phyloP scores from a whole-genome alignment of 37 sponge, comb jelly and placozoan species.

The Hexactinellida sp. region DNA sequence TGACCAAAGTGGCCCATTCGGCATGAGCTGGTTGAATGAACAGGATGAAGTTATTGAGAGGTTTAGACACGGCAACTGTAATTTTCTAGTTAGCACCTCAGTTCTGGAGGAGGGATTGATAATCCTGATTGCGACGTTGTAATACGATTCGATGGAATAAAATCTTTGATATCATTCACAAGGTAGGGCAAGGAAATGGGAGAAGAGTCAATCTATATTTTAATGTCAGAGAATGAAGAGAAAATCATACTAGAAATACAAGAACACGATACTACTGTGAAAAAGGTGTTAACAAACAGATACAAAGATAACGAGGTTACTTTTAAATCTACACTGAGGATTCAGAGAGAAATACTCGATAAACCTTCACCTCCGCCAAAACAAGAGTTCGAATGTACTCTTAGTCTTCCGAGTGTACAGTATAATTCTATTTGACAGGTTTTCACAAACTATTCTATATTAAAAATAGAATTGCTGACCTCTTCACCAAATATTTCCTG shows the following conservation, averaged over 20 bases:
- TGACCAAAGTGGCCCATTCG: background rate
- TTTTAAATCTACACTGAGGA: background rate
- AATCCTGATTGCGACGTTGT: slow-evolving; percentile 53
- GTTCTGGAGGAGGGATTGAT: slow-evolving; percentile 59
- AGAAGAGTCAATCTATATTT: slow-evolving; percentile 30
- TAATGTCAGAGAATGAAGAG: background rate
- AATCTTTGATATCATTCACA: slow-evolving; percentile 42
- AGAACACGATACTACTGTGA: background rate
- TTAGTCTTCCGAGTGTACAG: background rate
- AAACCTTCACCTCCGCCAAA: too few relatives aligned
- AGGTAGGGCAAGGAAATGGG: slow-evolving; percentile 43
- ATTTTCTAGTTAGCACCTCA: slow-evolving; percentile 48
- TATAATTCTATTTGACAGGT: background rate
- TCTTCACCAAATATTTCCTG: background rate
- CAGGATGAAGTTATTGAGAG: slow-evolving; percentile 28
- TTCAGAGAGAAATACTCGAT: background rate
- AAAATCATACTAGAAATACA: background rate
- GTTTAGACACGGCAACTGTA: slow-evolving; percentile 28
- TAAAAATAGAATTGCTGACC: background rate
- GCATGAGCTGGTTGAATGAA: slow-evolving; percentile 14
- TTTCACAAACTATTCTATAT: background rate
- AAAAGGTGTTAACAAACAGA: background rate
- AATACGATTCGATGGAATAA: slow-evolving; percentile 40
- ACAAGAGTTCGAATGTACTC: too few relatives aligned
- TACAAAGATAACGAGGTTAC: background rate